These are phyloP conservation scores for Boloria euphrosyne DNA, from an alignment of 2,888 invertebrate genomes.

Conservation along the genomic window DNA sequence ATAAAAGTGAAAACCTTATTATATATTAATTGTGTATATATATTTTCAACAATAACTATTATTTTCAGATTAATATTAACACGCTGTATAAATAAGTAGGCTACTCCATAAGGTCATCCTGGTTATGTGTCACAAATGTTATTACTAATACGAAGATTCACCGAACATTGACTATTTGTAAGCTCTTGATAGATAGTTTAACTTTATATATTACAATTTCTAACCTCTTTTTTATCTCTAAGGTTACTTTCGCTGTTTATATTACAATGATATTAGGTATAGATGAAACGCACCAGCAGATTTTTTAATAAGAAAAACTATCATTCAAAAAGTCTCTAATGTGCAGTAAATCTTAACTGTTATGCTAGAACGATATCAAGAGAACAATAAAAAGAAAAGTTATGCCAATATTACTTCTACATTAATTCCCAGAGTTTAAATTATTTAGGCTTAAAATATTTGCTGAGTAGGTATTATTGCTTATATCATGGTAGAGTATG, in stretches of 20 bases:
- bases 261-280: too few species aligned
- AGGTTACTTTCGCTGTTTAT: too few species aligned
- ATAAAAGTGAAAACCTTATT: too few species aligned
- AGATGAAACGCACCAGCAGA: too few species aligned
- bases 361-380: neutral
- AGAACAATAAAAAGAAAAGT: constrained; percentile 10
- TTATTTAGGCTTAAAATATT: too few species aligned
- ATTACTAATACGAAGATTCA: constrained; percentile 7
- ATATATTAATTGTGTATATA: too few species aligned
- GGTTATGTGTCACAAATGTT: constrained; percentile 41
- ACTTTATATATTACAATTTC: neutral
- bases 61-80: constrained; percentile 48
- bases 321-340: constrained; percentile 4
- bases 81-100: constrained; percentile 37
- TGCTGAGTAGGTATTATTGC: too few species aligned
- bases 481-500: too few species aligned
- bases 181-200: neutral
- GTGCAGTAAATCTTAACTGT: constrained; percentile 8
- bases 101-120: constrained; percentile 45
- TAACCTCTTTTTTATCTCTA: too few species aligned
- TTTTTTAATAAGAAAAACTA: neutral
- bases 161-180: constrained; percentile 1
- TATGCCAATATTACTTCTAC: neutral
- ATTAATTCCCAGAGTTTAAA: neutral
- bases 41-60: too few species aligned